Percentiles rank a stretch among this genome's conserved stretches.
These are phyloP conservation scores for Drosophila sechellia DNA, from an alignment of 1,140 invertebrate species.

Conservation along the genomic window DNA sequence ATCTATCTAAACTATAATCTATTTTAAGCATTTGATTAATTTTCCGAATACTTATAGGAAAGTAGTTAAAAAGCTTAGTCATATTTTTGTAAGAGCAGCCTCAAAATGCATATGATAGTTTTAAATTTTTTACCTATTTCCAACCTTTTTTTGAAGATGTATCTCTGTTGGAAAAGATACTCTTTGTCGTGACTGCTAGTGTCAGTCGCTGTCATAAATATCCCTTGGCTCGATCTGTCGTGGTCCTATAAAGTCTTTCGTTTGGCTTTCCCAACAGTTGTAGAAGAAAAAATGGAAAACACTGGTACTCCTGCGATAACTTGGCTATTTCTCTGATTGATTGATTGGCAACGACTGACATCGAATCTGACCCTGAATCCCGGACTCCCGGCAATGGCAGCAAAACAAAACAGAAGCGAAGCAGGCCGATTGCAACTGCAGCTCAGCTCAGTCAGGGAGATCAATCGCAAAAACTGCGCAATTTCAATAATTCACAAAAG, in stretches of 20 bases:
- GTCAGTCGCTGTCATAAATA: constrained; percentile 36
- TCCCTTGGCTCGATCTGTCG: background rate
- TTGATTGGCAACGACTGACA: constrained; percentile 62
- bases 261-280: constrained; percentile 13
- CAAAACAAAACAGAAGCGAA: constrained; percentile 36
- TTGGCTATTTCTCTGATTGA: constrained; percentile 68
- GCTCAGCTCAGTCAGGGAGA: constrained; percentile 32
- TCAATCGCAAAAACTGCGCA: constrained; percentile 69
- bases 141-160: background rate
- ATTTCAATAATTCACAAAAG: constrained; percentile 83
- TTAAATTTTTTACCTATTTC: constrained; percentile 2
- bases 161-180: background rate
- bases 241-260: constrained; percentile 8
- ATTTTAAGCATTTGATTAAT: too few relatives aligned
- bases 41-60: too few relatives aligned
- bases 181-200: constrained; percentile 35
- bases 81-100: too few relatives aligned
- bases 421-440: constrained; percentile 17
- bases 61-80: too few relatives aligned
- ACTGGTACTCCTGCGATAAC: constrained; percentile 24
- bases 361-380: constrained; percentile 35
- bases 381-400: constrained; percentile 32
- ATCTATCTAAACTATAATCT: too few relatives aligned
- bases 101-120: too few relatives aligned
- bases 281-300: background rate